Evolutionary conservation across 2,888 invertebrate genomes (phyloP).

Genomic region (Pyrrhia umbra): DNA sequence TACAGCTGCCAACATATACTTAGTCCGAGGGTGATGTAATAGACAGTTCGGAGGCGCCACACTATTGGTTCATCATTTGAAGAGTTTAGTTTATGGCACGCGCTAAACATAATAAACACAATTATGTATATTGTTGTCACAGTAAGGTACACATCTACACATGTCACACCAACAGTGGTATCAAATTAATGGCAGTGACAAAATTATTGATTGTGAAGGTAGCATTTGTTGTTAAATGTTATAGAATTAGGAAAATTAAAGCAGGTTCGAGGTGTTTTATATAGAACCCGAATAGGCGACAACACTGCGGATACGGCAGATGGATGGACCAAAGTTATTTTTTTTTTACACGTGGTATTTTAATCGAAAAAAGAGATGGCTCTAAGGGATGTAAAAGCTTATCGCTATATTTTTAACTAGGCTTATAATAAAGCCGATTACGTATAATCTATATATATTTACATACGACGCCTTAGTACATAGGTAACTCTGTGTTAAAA

Average conservation of each 20-base stretch:
- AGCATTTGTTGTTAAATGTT: neutral
- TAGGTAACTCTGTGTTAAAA: neutral
- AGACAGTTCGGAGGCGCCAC: constrained; percentile 16
- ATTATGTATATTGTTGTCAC: constrained; percentile 30
- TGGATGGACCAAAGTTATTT: neutral
- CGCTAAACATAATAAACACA: constrained; percentile 37
- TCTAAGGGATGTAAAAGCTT: neutral
- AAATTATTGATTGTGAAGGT: no score
- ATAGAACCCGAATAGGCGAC: neutral
- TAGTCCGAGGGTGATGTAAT: constrained; percentile 9
- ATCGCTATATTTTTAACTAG: neutral
- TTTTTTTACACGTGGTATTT: neutral
- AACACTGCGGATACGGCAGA: neutral
- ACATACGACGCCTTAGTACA: neutral
- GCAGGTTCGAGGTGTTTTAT: neutral
- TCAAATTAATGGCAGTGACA: neutral
- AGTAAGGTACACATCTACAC: constrained; percentile 15
- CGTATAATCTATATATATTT: neutral
- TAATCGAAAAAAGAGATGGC: neutral
- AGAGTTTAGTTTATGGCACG: constrained; percentile 30
- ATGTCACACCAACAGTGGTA: neutral
- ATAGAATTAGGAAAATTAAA: neutral
- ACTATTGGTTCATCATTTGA: constrained; percentile 48
- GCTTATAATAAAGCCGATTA: neutral
- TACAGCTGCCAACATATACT: constrained; percentile 6